A percentile compares a stretch with the other conserved stretches of the same genome.
These are phyloP conservation scores for Empidonax alnorum DNA, from an alignment of 2,113 vertebrate genomes.

Conservation along the genomic window DNA sequence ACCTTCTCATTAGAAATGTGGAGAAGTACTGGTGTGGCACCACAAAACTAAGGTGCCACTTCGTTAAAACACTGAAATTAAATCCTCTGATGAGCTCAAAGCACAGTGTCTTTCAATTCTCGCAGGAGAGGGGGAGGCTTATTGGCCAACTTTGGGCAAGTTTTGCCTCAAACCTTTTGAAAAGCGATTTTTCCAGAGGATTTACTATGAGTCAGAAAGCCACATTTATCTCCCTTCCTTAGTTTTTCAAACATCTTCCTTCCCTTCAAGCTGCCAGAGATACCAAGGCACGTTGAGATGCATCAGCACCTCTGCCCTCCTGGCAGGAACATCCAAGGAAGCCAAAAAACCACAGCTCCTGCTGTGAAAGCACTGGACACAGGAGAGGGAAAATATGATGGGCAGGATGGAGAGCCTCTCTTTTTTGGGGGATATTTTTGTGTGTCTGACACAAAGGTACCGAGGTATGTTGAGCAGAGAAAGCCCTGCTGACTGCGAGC, in stretches of 20 bases:
- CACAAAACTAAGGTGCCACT: neutral
- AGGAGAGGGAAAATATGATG: neutral
- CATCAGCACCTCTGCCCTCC: neutral
- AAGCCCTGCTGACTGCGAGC: neutral
- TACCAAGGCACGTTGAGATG: neutral
- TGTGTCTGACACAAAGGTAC: neutral
- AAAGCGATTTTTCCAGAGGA: constrained; percentile 8
- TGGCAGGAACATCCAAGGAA: neutral
- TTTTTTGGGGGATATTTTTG: neutral
- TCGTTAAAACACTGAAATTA: neutral
- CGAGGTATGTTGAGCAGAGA: neutral
- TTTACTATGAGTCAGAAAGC: neutral
- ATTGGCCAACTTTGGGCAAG: neutral
- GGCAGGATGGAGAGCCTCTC: neutral
- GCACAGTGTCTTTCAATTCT: neutral
- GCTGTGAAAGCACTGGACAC: neutral
- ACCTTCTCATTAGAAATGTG: neutral
- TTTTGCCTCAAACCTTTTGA: neutral
- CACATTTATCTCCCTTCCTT: neutral
- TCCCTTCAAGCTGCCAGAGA: neutral
- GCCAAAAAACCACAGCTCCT: neutral
- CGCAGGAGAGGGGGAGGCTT: neutral
- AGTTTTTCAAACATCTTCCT: neutral
- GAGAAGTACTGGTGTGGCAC: neutral
- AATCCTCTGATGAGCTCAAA: neutral